Evolutionary conservation across 2,888 invertebrate species (phyloP).

Genomic region (Litoditis marina): DNA sequence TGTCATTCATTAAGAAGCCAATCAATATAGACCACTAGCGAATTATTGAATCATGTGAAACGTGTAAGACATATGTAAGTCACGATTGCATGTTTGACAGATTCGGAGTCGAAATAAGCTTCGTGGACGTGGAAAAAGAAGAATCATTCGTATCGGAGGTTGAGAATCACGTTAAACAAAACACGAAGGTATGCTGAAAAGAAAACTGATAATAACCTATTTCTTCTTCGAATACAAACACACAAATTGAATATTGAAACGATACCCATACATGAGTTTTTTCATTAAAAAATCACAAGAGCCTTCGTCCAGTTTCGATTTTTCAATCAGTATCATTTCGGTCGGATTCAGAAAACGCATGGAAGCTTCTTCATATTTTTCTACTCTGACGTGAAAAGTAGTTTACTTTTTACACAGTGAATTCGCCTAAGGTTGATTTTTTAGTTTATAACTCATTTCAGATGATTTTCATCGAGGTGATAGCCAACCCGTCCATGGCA

Average conservation of each 20-base stretch:
- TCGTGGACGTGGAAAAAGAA: slow-evolving; percentile 31
- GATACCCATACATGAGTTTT: background rate
- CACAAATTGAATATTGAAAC: background rate
- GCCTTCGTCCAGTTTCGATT: no score
- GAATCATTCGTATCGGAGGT: slow-evolving; percentile 50
- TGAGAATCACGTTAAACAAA: slow-evolving; percentile 54
- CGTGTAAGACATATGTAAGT: background rate
- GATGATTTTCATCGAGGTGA: slow-evolving; percentile 62
- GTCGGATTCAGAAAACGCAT: no score
- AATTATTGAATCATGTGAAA: no score
- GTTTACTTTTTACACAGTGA: no score
- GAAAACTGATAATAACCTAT: background rate
- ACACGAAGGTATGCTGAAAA: slow-evolving; percentile 59
- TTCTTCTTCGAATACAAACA: background rate
- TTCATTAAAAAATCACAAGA: no score
- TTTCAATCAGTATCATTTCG: no score
- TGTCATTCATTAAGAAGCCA: no score
- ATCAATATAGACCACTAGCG: no score
- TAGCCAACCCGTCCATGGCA: slow-evolving; percentile 62
- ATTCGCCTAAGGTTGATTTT: no score
- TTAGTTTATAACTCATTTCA: slow-evolving; percentile 1
- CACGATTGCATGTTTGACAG: slow-evolving; percentile 1
- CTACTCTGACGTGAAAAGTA: no score
- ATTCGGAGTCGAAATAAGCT: slow-evolving; percentile 58
- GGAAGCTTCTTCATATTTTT: no score